These are phyloP conservation scores for Drosophila ficusphila DNA, from an alignment of 1,140 invertebrate genomes.

Conservation along the genomic window DNA sequence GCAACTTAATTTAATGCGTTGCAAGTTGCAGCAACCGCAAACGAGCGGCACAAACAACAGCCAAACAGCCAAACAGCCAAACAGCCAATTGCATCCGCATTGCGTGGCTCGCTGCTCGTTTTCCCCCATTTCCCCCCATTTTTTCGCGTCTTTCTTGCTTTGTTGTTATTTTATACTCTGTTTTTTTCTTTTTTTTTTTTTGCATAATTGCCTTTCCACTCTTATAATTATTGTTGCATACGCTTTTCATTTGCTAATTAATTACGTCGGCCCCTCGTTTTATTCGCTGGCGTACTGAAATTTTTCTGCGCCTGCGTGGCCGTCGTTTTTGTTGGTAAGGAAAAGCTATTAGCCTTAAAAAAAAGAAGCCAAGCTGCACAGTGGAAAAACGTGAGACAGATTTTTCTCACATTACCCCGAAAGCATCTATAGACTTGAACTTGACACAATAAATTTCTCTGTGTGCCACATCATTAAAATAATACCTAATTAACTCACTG, in stretches of 20 bases:
- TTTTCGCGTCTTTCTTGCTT: conserved; percentile 11
- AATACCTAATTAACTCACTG: conserved; percentile 21
- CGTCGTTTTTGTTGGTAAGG: too few relatives aligned
- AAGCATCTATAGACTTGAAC: conserved; percentile 1
- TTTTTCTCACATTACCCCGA: neutral
- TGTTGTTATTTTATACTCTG: conserved; percentile 33
- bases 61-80: too few relatives aligned
- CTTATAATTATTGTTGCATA: conserved; percentile 79
- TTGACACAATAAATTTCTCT: conserved; percentile 6
- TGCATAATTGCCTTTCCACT: conserved; percentile 78
- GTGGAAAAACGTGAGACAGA: neutral
- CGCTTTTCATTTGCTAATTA: conserved; percentile 80
- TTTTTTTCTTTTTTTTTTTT: too few relatives aligned
- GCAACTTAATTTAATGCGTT: conserved; percentile 84
- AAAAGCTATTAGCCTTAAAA: neutral
- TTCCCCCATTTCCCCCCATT: conserved; percentile 7
- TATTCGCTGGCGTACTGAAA: conserved; percentile 9
- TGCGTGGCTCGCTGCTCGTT: conserved; percentile 65
- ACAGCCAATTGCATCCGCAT: conserved; percentile 73
- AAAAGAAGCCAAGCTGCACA: neutral
- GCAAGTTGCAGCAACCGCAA: conserved; percentile 62
- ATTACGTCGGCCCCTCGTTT: conserved; percentile 50
- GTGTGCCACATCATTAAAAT: conserved; percentile 19
- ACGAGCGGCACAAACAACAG: conserved; percentile 35
- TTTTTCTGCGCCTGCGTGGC: conserved; percentile 63